A percentile compares a stretch with the other conserved stretches of the same genome.
Conservation (phyloP, 2,888 invertebrate genomes). For the Pemphredon lugubris region DNA sequence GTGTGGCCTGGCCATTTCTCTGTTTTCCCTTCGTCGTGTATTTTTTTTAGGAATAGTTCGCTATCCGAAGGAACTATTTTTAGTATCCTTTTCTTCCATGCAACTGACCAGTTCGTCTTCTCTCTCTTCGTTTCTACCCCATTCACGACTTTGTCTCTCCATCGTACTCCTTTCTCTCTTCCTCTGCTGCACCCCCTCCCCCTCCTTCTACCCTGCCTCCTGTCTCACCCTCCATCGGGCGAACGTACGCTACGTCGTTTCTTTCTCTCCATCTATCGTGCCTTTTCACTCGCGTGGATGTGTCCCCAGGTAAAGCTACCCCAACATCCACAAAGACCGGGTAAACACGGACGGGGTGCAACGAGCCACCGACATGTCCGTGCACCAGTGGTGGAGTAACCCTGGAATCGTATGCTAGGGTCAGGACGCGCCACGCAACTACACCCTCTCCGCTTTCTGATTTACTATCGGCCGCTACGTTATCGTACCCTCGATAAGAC, state of each 20-base stretch:
- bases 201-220: background rate
- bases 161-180: background rate
- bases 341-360: constrained; percentile 29
- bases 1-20: no score
- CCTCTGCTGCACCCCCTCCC: background rate
- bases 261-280: background rate
- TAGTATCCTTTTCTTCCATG: no score
- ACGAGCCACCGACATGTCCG: constrained; percentile 15
- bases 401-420: constrained; percentile 25
- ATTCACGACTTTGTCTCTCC: constrained; percentile 37
- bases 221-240: background rate
- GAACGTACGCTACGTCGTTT: background rate
- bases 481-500: constrained; percentile 18
- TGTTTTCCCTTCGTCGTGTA: no score
- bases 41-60: no score
- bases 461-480: constrained; percentile 8
- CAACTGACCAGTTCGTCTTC: no score
- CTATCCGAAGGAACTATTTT: no score
- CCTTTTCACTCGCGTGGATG: constrained; percentile 19
- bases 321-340: constrained; percentile 19
- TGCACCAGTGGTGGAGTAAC: constrained; percentile 16
- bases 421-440: constrained; percentile 9
- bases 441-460: background rate
- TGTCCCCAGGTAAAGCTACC: constrained; percentile 45
- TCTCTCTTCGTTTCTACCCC: constrained; percentile 15